Evolutionary conservation across 2,113 vertebrate species (phyloP).

Genomic region (Dipodomys merriami): DNA sequence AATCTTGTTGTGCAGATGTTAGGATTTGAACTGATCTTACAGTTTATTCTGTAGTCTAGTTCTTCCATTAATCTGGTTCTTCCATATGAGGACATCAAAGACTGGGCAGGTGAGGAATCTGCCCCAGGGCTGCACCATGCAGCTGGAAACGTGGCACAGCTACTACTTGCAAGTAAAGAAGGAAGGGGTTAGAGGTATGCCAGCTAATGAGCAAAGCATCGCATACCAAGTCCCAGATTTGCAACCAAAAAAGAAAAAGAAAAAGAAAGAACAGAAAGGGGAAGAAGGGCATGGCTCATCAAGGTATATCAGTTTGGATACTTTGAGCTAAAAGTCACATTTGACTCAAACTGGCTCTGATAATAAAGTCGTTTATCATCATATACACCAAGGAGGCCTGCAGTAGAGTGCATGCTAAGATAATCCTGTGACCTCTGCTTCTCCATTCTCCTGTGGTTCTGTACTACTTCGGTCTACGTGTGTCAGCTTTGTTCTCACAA

Average conservation of each 20-base stretch:
- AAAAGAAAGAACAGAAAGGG: not conserved
- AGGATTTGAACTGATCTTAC: not conserved
- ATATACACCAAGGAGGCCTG: not conserved
- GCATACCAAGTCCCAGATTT: too few relatives aligned
- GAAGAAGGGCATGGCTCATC: not conserved
- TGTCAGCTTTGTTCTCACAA: not conserved
- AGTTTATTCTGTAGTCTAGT: not conserved
- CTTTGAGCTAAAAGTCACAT: not conserved
- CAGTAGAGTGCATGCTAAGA: not conserved
- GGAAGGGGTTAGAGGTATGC: too few relatives aligned
- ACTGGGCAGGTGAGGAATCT: not conserved
- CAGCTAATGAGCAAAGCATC: too few relatives aligned
- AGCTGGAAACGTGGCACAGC: not conserved
- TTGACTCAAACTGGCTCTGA: not conserved
- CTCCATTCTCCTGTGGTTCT: not conserved
- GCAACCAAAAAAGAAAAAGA: not conserved
- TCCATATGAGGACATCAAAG: not conserved
- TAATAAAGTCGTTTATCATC: not conserved
- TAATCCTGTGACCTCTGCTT: not conserved
- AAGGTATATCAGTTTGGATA: not conserved
- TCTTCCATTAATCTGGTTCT: not conserved
- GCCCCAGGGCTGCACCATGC: not conserved
- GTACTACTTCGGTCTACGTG: not conserved
- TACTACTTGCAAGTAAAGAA: not conserved
- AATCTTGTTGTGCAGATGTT: conserved; percentile 11